A percentile compares a stretch with the other conserved stretches of the same genome.
Evolutionary conservation across 2,113 vertebrate species (phyloP).

Genomic region (Cryptomyrus ogoouensis): DNA sequence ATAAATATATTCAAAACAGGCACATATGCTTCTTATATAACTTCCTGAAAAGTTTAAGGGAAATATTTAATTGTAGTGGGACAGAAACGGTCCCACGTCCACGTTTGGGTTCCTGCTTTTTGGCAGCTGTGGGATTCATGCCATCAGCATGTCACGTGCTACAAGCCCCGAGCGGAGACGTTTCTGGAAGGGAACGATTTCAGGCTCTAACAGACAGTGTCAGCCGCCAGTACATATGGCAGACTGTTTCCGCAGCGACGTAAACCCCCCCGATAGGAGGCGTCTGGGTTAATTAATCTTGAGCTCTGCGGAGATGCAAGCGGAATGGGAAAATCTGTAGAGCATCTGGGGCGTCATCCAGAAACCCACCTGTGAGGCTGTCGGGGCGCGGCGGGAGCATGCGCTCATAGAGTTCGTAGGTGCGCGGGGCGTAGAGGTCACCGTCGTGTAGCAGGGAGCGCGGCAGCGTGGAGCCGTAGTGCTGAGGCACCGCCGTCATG

Average conservation of each 20-base stretch:
- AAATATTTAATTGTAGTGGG: not conserved
- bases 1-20: not conserved
- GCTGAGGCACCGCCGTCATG: slow-evolving; percentile 88
- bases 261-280: not conserved
- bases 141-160: not conserved
- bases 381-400: slow-evolving; percentile 83
- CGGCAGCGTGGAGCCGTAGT: slow-evolving; percentile 77
- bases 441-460: slow-evolving; percentile 66
- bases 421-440: slow-evolving; percentile 74
- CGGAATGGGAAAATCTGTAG: not conserved
- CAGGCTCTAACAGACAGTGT: not conserved
- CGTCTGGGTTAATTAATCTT: not conserved
- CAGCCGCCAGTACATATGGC: not conserved
- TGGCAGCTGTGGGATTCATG: not conserved
- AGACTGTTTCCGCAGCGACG: not conserved
- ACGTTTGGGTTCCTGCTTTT: not conserved
- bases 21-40: not conserved
- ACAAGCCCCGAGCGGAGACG: not conserved
- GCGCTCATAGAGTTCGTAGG: slow-evolving; percentile 85
- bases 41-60: not conserved
- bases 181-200: not conserved
- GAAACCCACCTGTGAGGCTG: slow-evolving; percentile 70
- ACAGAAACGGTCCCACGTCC: not conserved
- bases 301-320: not conserved
- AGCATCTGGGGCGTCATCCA: not conserved